Percentiles rank a stretch among this genome's conserved stretches.
Evolutionary conservation across 64 coral and sea anemone genomes (phyloP).

Genomic region (Montipora capricornis): DNA sequence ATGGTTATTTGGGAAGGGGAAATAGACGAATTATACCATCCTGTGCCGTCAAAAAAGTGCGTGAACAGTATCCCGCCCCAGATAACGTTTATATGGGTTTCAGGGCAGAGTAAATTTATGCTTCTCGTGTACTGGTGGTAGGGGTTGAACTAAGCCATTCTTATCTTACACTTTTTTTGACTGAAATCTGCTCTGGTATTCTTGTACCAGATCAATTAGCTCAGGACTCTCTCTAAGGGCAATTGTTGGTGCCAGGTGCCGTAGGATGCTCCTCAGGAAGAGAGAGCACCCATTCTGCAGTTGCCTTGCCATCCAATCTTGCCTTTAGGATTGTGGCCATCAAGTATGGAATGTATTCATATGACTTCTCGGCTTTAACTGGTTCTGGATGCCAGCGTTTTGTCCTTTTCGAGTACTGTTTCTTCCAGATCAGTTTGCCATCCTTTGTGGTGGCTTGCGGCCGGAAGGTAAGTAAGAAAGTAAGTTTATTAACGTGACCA

Average conservation of each 20-base stretch:
- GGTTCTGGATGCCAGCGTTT: conserved; percentile 28
- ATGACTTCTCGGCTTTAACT: neutral
- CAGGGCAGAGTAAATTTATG: neutral
- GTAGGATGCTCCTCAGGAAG: neutral
- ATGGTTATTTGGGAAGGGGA: neutral
- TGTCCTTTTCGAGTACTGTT: conserved; percentile 16
- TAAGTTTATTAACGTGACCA: too few relatives aligned
- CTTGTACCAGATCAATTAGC: neutral
- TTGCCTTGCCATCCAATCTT: neutral
- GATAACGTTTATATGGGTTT: conserved; percentile 15
- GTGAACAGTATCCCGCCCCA: neutral
- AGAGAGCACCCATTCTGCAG: neutral
- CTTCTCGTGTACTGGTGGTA: neutral
- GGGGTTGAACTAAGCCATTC: neutral
- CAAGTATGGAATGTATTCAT: neutral
- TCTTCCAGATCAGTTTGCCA: conserved; percentile 1
- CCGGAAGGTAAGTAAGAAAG: neutral
- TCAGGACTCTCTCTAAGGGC: neutral
- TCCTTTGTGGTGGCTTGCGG: conserved; percentile 11
- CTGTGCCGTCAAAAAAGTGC: neutral
- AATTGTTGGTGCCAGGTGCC: conserved; percentile 8
- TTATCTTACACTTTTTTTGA: neutral
- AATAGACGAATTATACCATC: conserved; percentile 19
- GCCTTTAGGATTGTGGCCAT: conserved; percentile 5
- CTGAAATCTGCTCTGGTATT: neutral